Percentiles rank a stretch among this genome's conserved stretches.
Evolutionary conservation across 2,797 vertebrate genomes (phyloP).

Genomic region (Rousettus madagascariensis): DNA sequence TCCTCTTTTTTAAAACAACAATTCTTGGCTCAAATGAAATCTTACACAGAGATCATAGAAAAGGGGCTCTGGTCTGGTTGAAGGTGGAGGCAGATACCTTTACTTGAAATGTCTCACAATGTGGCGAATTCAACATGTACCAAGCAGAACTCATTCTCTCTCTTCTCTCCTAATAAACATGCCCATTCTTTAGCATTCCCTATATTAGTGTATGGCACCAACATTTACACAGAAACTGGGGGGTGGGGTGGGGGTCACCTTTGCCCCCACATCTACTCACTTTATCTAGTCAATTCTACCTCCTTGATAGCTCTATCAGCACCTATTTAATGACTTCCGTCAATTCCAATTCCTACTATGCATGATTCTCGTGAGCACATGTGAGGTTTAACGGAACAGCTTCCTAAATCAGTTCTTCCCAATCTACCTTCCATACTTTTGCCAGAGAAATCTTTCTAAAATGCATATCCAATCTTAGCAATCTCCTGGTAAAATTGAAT

Average conservation of each 20-base stretch:
- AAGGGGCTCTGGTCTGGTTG: not conserved
- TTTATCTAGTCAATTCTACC: not conserved
- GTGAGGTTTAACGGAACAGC: not conserved
- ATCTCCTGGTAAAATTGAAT: not conserved
- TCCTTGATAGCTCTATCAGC: not conserved
- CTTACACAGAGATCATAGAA: not conserved
- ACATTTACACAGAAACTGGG: not conserved
- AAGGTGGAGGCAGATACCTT: not conserved
- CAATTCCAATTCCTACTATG: not conserved
- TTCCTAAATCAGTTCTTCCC: not conserved
- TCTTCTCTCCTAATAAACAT: not conserved
- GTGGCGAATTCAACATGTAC: not conserved
- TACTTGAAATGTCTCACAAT: not conserved
- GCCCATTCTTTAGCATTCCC: not conserved
- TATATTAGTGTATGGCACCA: not conserved
- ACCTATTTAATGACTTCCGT: not conserved
- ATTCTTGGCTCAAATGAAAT: conserved; percentile 24
- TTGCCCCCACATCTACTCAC: not conserved
- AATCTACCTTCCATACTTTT: not conserved
- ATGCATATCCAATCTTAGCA: not conserved
- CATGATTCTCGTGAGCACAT: not conserved
- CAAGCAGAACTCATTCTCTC: not conserved
- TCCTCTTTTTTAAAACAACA: not conserved
- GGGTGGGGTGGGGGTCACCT: not conserved
- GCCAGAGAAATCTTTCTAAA: conserved; percentile 10